Evolutionary conservation across 1,140 invertebrate species (phyloP).

Genomic region (Drosophila seguyi): DNA sequence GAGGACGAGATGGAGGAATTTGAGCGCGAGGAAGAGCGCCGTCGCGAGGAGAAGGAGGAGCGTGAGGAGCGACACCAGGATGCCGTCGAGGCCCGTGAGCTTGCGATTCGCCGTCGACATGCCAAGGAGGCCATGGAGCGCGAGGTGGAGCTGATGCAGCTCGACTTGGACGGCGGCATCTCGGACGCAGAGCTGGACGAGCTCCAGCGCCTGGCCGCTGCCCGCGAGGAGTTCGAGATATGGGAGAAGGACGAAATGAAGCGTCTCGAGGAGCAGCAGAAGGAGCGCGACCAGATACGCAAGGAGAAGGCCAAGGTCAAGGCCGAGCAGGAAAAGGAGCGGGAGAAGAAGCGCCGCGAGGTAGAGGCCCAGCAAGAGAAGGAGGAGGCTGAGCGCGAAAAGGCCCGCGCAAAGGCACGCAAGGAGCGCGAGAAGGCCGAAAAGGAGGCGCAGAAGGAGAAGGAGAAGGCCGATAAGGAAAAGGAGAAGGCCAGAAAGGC

Average conservation of each 20-base stretch:
- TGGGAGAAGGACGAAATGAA: slow-evolving; percentile 66
- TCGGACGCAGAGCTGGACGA: slow-evolving; percentile 52
- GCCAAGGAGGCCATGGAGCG: slow-evolving; percentile 65
- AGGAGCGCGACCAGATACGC: slow-evolving; percentile 41
- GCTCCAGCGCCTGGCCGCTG: slow-evolving; percentile 33
- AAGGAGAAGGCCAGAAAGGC: slow-evolving; percentile 45
- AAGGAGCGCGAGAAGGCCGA: slow-evolving; percentile 47
- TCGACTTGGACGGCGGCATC: slow-evolving; percentile 58
- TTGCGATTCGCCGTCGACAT: slow-evolving; percentile 53
- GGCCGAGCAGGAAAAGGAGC: slow-evolving; percentile 35
- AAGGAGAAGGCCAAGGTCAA: slow-evolving; percentile 50
- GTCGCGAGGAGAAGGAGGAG: slow-evolving; percentile 44
- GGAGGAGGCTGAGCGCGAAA: slow-evolving; percentile 53
- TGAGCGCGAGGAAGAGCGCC: slow-evolving; percentile 50
- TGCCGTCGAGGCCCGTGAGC: slow-evolving; percentile 46
- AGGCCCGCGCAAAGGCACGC: slow-evolving; percentile 37
- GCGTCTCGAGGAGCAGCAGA: slow-evolving; percentile 51
- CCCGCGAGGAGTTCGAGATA: slow-evolving; percentile 56
- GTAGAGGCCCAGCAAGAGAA: slow-evolving; percentile 35
- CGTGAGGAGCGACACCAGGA: slow-evolving; percentile 54
- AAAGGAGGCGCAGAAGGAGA: slow-evolving; percentile 42
- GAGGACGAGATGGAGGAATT: slow-evolving; percentile 68
- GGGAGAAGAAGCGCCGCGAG: slow-evolving; percentile 16
- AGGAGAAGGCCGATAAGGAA: slow-evolving; percentile 45
- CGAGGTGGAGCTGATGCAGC: slow-evolving; percentile 70